Percentiles rank a stretch among this genome's conserved stretches.
These are phyloP conservation scores for Hydraecia micacea DNA, from an alignment of 2,888 invertebrate genomes.

Conservation along the genomic window DNA sequence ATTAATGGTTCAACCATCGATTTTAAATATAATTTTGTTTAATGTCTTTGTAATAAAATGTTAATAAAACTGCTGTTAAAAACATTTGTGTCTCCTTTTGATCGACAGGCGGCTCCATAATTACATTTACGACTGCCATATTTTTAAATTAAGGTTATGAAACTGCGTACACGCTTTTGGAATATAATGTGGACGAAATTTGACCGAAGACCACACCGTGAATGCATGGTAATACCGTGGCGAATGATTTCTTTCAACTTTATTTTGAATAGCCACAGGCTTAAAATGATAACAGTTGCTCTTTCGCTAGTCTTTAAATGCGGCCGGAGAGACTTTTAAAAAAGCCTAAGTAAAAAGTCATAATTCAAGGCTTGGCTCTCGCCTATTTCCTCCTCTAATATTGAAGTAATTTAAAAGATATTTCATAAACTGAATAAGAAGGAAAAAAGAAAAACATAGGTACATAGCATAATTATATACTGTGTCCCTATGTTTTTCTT, in stretches of 20 bases:
- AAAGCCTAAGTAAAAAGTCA: too few relatives aligned
- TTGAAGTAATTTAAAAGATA: too few relatives aligned
- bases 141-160: conserved; percentile 52
- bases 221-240: too few relatives aligned
- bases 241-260: not conserved
- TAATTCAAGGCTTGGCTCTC: too few relatives aligned
- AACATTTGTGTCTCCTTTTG: conserved; percentile 50
- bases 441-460: too few relatives aligned
- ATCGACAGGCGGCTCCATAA: conserved; percentile 47
- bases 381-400: too few relatives aligned
- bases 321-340: too few relatives aligned
- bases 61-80: conserved; percentile 55
- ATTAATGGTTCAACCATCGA: conserved; percentile 48
- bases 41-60: conserved; percentile 58
- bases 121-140: conserved; percentile 61
- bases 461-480: too few relatives aligned
- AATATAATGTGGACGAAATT: conserved; percentile 11
- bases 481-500: too few relatives aligned
- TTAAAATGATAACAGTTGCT: not conserved
- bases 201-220: not conserved
- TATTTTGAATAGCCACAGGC: not conserved
- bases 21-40: conserved; percentile 60
- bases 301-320: too few relatives aligned
- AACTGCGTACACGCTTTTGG: conserved; percentile 27
- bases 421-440: too few relatives aligned